These are phyloP conservation scores for Odontamblyopus rebecca DNA, from an alignment of 2,797 vertebrate genomes.

Conservation along the genomic window DNA sequence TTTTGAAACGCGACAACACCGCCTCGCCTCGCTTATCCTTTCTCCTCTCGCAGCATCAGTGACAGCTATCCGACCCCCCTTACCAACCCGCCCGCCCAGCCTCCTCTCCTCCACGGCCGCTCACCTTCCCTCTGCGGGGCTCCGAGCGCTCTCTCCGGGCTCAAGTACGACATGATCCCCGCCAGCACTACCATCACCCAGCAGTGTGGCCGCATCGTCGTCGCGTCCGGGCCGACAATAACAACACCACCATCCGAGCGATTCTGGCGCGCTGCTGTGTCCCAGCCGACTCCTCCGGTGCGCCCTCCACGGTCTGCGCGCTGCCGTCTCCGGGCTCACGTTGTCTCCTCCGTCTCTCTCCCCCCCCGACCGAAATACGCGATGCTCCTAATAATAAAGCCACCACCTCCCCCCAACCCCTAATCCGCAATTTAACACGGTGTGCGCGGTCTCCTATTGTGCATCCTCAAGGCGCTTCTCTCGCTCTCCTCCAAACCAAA, in stretches of 20 bases:
- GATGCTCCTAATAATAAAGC: conserved; percentile 67
- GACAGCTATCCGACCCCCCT: conserved; percentile 46
- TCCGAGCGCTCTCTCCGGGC: conserved; percentile 85
- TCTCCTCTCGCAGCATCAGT: conserved; percentile 63
- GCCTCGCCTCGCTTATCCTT: conserved; percentile 14
- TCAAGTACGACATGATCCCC: conserved; percentile 85
- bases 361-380: conserved; percentile 16
- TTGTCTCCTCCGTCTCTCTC: conserved; percentile 44
- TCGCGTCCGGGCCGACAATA: conserved; percentile 61
- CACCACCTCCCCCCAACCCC: conserved; percentile 46
- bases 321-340: conserved; percentile 49
- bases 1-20: conserved; percentile 48
- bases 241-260: conserved; percentile 77
- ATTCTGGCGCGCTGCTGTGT: conserved; percentile 59
- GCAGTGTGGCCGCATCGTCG: conserved; percentile 82
- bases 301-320: conserved; percentile 61
- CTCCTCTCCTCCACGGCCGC: conserved; percentile 40
- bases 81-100: conserved; percentile 17
- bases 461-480: conserved; percentile 55
- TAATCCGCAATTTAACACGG: conserved; percentile 79
- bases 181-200: conserved; percentile 80
- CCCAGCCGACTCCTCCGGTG: conserved; percentile 33
- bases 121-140: conserved; percentile 87
- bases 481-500: conserved; percentile 7
- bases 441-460: conserved; percentile 73